Evolutionary conservation across 2,797 vertebrate species (phyloP).

Genomic region (Centroberyx gerrardi): DNA sequence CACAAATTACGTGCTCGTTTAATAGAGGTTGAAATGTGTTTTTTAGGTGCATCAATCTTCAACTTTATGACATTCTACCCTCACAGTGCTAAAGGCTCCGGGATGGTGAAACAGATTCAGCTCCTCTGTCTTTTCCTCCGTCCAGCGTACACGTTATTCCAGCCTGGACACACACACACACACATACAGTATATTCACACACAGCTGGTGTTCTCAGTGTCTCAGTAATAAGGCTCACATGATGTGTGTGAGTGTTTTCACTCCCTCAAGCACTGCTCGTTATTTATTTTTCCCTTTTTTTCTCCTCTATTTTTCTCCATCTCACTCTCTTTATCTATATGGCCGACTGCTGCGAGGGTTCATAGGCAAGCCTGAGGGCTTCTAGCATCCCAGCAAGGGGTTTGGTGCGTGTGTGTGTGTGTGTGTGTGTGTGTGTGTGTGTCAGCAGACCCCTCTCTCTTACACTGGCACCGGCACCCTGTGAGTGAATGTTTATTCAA

Average conservation of each 20-base stretch:
- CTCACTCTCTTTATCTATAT: conserved; percentile 9
- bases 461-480: conserved; percentile 60
- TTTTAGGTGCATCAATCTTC: background rate
- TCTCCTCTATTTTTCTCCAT: background rate
- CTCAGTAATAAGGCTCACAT: conserved; percentile 14
- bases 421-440: conserved; percentile 14
- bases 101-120: background rate
- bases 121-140: background rate
- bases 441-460: conserved; percentile 39
- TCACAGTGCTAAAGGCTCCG: background rate
- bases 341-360: conserved; percentile 31
- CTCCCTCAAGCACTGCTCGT: conserved; percentile 7
- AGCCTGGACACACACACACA: background rate
- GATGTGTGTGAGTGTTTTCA: conserved; percentile 15
- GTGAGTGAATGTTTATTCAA: conserved; percentile 58
- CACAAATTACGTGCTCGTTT: too few relatives aligned
- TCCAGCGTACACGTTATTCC: background rate
- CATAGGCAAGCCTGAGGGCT: background rate
- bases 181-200: conserved; percentile 1
- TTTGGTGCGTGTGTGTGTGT: conserved; percentile 8
- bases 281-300: background rate
- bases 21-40: too few relatives aligned
- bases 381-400: background rate
- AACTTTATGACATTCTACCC: background rate
- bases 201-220: background rate